Evolutionary conservation across 2,113 vertebrate species (phyloP), one percentile per base, ranked within the genome.

Genomic region (Galbula dea): DNA sequence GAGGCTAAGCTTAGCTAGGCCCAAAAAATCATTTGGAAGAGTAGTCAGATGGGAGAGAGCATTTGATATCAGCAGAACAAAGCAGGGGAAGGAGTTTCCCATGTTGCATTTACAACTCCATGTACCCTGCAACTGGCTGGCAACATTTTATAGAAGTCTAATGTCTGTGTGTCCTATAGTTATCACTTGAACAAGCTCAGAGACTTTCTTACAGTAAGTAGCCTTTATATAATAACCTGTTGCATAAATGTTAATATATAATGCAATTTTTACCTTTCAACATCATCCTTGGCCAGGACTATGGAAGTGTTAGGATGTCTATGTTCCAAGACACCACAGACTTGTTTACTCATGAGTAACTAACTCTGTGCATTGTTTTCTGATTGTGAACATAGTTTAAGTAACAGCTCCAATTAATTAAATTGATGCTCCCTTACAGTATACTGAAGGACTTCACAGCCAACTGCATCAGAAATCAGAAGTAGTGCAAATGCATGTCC

Each of bases 401-500:
- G 77, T 74, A 94, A 94, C 77, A 84, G 59, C 39, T 58, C 39
- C 37, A 84, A 91, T 96, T 96, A 96, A 94, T 87, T 77, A 73
- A 88, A 90, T 4, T 3, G n/a, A 75, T 91, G 91, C 39, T 15
- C 87, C 66, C 37, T 94, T 81, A 52, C 36, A 97, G 59, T 32
- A 48, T 94, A 88, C 48, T 85, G 45, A 94, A 96, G 90, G 88
- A 86, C 73, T 88, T 89, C 83, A 68, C 85, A 96, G 94, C 36
- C 76, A 91, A 63, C 75, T 92, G 59, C 36, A 94, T 32, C 59
- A 71, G 73, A 97, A 86, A 95, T 78, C 86, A 97, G 95, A 97
- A 88, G 74, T 51, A 30, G 32, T 37, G 36, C 39, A 96, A 98
- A 97, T 97, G 93, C 96, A 88, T 97, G 97, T 97, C 78, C 82